Percentiles rank a stretch among this genome's conserved stretches.
Evolutionary conservation across 1,140 invertebrate genomes (phyloP).

Genomic region (Panulirus ornatus): DNA sequence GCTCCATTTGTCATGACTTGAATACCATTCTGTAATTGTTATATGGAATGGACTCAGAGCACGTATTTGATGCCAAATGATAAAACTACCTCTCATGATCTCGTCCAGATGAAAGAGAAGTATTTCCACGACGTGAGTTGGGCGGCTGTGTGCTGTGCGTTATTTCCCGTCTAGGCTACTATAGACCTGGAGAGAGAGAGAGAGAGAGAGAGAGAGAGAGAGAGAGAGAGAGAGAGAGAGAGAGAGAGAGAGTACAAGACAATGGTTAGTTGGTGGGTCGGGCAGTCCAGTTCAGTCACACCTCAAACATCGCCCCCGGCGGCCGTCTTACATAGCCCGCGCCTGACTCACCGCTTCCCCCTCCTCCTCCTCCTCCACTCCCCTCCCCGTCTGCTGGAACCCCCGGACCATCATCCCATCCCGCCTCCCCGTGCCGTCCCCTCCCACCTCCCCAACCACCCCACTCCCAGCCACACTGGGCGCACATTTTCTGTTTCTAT

Average conservation of each 20-base stretch:
- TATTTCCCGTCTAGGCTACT: background rate
- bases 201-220: background rate
- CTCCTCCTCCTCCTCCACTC: background rate
- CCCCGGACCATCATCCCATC: background rate
- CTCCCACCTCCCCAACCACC: background rate
- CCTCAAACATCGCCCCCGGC: constrained; percentile 27
- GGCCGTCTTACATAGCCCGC: constrained; percentile 22
- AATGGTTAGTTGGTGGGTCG: background rate
- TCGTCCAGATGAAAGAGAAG: too few species aligned
- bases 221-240: too few species aligned
- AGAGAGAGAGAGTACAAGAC: background rate
- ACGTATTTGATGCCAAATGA: too few species aligned
- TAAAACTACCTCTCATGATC: too few species aligned
- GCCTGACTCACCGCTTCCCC: constrained; percentile 27
- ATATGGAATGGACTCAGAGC: too few species aligned
- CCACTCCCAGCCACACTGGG: background rate
- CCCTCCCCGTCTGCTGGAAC: too few species aligned
- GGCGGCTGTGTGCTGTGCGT: too few species aligned
- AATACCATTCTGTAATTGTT: too few species aligned
- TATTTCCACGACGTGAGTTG: too few species aligned
- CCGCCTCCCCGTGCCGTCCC: background rate
- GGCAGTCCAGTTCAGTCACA: constrained; percentile 36
- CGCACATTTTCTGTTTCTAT: too few species aligned
- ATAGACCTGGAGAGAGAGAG: background rate
- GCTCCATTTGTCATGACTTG: too few species aligned